phyloP scores from a whole-genome alignment of 2,113 vertebrate species.

The Hydropotes inermis region DNA sequence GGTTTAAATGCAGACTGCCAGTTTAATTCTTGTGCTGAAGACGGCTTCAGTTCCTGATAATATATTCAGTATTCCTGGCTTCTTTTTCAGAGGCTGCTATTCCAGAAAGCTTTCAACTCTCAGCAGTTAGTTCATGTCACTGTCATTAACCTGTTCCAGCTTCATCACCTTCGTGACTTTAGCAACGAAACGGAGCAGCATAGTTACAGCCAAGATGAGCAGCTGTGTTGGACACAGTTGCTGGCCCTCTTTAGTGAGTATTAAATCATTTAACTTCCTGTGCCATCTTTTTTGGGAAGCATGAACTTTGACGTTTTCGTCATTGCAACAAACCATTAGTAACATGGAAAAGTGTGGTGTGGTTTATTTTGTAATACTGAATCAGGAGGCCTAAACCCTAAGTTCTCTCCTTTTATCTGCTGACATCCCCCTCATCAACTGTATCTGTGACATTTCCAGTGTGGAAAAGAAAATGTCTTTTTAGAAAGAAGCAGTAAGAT shows the following conservation, averaged over 20 bases:
- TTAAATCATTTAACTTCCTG: not conserved
- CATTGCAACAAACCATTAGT: not conserved
- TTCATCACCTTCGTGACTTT: constrained; percentile 96
- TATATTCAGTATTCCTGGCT: not conserved
- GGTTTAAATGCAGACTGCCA: not conserved
- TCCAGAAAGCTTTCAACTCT: constrained; percentile 97
- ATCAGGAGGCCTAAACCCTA: not conserved
- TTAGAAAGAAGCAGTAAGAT: constrained; percentile 17
- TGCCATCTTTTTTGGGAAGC: not conserved
- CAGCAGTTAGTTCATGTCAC: constrained; percentile 99
- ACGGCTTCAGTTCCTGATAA: not conserved
- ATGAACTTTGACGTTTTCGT: not conserved
- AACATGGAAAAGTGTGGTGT: not conserved
- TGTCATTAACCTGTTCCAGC: constrained; percentile 97
- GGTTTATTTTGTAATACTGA: not conserved
- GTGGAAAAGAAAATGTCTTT: not conserved
- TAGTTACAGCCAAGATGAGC: constrained; percentile 88
- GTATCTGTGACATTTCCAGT: constrained; percentile 2
- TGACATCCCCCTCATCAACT: not conserved
- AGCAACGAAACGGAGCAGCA: constrained; percentile 87
- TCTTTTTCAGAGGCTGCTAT: constrained; percentile 89
- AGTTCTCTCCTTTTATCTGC: not conserved
- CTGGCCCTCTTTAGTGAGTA: constrained; percentile 95
- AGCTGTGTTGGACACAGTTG: constrained; percentile 95
- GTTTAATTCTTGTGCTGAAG: not conserved